Evolutionary conservation across 1,140 invertebrate genomes (phyloP), one percentile per base, ranked within the genome.

Genomic region (Nixonia krombeini): DNA sequence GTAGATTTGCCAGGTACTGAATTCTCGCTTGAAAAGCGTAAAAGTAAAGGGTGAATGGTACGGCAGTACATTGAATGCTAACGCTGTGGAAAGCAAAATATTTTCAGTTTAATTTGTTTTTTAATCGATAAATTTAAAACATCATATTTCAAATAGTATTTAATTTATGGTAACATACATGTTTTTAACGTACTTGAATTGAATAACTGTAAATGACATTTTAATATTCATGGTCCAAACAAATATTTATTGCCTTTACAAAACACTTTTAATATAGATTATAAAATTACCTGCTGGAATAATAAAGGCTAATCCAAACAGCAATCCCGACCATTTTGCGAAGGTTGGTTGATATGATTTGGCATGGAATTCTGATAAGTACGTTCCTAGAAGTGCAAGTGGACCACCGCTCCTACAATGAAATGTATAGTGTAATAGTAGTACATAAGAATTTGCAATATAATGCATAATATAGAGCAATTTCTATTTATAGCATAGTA

Each of bases 1-100:
- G 73, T 89, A 90, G 23, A 90, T 84, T 57, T 87, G 76, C 89
- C 89, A 90, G 26, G 85, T 84, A 59, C 85, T 81, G 74, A 81
- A 87, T 13, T 74, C 70, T 28, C 73, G 76, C 21, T 67, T 70
- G 29, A 79, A 76, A 26, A 81, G 59, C 8, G 69, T 62, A 29
- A 81, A 80, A 0, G 67, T 78, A 56, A 79, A 84, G 21, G 75
- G 50, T 35, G 66, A 72, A 4, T 76, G 2, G 7, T 74, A 77
- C 0, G 87, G 87, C 26, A 88, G 78, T 4, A 89, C 74, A 0
- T 75, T 73, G 69, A 88, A 86, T 0, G 86, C 89, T 38, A 89
- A 21, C 12, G 80, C 88, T 89, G 58, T 40, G 35, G 52, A 66
- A 58, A 45, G 53, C 56, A 50, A 53, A 7, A 64, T 53, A n/a